Base-by-base conservation (phyloP, 2,797 vertebrate genomes). In the Mus minutoides region DNA sequence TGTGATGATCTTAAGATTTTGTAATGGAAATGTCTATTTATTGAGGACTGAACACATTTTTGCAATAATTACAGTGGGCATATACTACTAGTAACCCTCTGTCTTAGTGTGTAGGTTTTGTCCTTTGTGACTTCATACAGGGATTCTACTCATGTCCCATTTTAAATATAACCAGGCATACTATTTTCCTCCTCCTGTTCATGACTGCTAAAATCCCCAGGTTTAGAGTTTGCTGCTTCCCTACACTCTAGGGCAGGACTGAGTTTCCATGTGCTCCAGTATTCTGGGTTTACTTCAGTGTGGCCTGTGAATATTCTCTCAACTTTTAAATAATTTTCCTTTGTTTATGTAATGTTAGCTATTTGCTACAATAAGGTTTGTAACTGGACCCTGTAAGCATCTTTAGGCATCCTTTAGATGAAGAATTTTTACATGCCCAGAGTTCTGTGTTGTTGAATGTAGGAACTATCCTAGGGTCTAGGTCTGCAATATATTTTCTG, bases 241-340 rank as follows among this genome's bases (percentile, higher is more conserved):
- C 3, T 79, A 43, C 21, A 56, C 0, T 34, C 14, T 0, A 67
- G 0, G 10, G 16, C 14, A 31, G 64, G 1, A 11, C 19, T 9
- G 71, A 22, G 1, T 10, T 43, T 75, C 12, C n/a, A 73, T 60
- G 10, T 3, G 24, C 37, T 2, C 76, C 69, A 58, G 4, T 37
- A 26, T 64, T 31, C 13, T 91, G 12, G 11, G 78, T 78, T 89
- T 82, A 13, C 9, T 89, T 89, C 64, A 76, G 1, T 84, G 22
- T 64, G 29, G n/a, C 21, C 9, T 85, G 46, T 94, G 87, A 54
- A 34, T 24, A 64, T 64, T 6, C 37, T 80, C 17, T 29, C 14
- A 26, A 40, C 1, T 71, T 85, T n/a, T 62, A 12, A 83, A 34
- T 6, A 67, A 37, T 90, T 89, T 49, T 71, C 8, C 6, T 69